Evolutionary conservation across 92 coral and sea anemone species (phyloP).

Genomic region (Bergia puertoricense): DNA sequence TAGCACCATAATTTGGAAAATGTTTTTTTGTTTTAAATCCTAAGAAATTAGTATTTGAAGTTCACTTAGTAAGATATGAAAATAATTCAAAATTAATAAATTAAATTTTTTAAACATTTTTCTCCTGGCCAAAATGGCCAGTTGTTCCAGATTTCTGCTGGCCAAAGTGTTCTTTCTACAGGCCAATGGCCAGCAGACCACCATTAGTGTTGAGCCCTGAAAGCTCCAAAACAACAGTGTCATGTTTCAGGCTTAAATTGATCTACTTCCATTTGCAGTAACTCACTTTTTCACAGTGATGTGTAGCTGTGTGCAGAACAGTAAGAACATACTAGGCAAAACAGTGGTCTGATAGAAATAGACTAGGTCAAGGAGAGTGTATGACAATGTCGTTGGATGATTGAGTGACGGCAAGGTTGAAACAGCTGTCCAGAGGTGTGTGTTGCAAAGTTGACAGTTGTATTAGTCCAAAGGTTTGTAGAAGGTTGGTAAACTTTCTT

Average conservation of each 20-base stretch:
- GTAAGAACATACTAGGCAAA: not conserved
- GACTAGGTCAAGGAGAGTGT: not conserved
- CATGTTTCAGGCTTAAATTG: not conserved
- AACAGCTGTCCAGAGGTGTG: slow-evolving; percentile 43
- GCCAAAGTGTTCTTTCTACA: too few relatives aligned
- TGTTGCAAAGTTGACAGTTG: slow-evolving; percentile 45
- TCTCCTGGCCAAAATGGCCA: too few relatives aligned
- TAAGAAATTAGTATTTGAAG: too few relatives aligned
- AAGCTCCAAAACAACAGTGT: too few relatives aligned
- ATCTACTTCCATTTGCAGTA: not conserved
- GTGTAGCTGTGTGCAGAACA: not conserved
- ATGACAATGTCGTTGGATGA: not conserved
- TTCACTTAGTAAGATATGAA: too few relatives aligned
- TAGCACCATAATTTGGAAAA: too few relatives aligned
- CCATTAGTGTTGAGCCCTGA: too few relatives aligned
- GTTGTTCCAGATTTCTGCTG: too few relatives aligned
- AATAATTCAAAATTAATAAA: too few relatives aligned
- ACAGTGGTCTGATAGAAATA: not conserved
- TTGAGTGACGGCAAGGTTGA: not conserved
- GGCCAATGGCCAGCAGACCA: too few relatives aligned
- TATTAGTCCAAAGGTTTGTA: slow-evolving; percentile 44
- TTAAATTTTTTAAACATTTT: too few relatives aligned
- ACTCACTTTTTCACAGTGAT: not conserved
- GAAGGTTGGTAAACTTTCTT: slow-evolving; percentile 28
- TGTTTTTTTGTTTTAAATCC: too few relatives aligned